Evolutionary conservation across 2,113 vertebrate species (phyloP).

Genomic region (Syngnathoides biaculeatus): DNA sequence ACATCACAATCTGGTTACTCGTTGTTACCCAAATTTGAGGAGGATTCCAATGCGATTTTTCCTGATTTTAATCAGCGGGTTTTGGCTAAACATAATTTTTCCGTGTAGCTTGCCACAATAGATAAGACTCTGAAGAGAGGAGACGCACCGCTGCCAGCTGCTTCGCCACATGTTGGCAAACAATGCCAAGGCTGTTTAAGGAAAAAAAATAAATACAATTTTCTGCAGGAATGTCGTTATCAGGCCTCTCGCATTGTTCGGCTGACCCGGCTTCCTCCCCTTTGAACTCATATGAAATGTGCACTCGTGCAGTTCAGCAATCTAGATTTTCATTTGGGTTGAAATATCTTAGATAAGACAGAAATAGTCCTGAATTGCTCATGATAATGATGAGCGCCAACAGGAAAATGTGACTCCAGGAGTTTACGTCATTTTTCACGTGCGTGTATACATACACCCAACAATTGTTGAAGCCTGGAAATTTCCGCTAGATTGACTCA

Average conservation of each 20-base stretch:
- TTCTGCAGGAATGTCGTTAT: slow-evolving; percentile 39
- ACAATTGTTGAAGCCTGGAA: slow-evolving; percentile 37
- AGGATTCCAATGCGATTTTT: not conserved
- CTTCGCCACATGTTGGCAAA: slow-evolving; percentile 42
- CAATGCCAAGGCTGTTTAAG: slow-evolving; percentile 38
- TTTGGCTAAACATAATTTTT: not conserved
- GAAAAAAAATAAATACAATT: slow-evolving; percentile 17
- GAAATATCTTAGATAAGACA: not conserved
- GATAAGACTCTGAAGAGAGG: slow-evolving; percentile 29
- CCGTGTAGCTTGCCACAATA: slow-evolving; percentile 23
- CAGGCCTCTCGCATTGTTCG: slow-evolving; percentile 22
- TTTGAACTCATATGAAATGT: slow-evolving; percentile 47
- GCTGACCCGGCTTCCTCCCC: slow-evolving; percentile 39
- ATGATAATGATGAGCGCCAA: slow-evolving; percentile 2
- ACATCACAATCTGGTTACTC: not conserved
- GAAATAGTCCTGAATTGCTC: slow-evolving; percentile 8
- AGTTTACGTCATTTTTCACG: not conserved
- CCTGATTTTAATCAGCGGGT: not conserved
- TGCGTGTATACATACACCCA: slow-evolving; percentile 6
- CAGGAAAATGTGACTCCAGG: slow-evolving; percentile 2
- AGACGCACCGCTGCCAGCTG: slow-evolving; percentile 38
- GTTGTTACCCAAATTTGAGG: not conserved
- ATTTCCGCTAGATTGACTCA: slow-evolving; percentile 24
- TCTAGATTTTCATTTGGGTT: slow-evolving; percentile 34
- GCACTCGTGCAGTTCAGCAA: slow-evolving; percentile 40